phyloP scores from a whole-genome alignment of 2,113 vertebrate genomes.

The Oncorhynchus kisutch region DNA sequence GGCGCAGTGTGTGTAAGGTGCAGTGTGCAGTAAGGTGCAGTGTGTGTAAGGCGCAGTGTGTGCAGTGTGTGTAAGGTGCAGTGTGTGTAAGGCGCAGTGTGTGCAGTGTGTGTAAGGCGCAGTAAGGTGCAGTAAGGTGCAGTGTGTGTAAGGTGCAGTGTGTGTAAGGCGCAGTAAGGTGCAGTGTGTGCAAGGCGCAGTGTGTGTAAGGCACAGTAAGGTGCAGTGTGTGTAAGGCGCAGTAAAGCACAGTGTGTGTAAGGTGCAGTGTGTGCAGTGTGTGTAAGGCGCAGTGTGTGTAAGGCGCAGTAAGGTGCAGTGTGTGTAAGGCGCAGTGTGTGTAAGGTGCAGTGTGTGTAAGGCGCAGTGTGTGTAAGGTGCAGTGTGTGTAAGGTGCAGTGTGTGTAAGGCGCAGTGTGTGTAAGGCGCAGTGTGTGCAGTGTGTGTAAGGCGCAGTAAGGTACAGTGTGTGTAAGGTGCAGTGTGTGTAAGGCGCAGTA shows the following conservation, averaged over 20 bases:
- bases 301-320: not conserved
- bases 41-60: not conserved
- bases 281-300: not conserved
- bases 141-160: not conserved
- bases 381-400: not conserved
- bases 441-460: not conserved
- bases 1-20: not conserved
- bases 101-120: not conserved
- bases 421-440: not conserved
- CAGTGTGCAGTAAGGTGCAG: no score
- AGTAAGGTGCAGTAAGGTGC: no score
- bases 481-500: no score
- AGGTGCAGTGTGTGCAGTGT: not conserved
- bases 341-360: not conserved
- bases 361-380: not conserved
- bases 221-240: not conserved
- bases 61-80: not conserved
- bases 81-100: not conserved
- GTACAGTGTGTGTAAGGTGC: not conserved
- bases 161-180: not conserved
- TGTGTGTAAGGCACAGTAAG: not conserved
- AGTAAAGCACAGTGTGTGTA: not conserved
- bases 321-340: not conserved
- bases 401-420: not conserved
- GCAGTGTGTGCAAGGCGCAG: not conserved